Evolutionary conservation across 92 coral and sea anemone species (phyloP), one percentile per base, ranked within the genome.

Genomic region (Porites evermanni): DNA sequence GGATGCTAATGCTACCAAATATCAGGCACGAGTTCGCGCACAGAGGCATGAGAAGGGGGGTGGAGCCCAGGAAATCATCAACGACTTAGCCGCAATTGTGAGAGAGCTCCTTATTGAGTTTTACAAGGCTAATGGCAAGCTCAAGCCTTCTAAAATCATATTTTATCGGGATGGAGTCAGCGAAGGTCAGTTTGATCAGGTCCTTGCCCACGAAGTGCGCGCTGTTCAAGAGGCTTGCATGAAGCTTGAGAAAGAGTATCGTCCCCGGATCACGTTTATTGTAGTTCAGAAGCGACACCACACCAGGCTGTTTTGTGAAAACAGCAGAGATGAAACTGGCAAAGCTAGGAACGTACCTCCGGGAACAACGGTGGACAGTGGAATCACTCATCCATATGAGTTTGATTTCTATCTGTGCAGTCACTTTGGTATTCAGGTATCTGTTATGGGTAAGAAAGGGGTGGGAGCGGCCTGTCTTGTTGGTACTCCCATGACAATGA

Each of bases 251-350:
- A n/a, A n/a, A n/a, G n/a, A n/a, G n/a, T n/a, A n/a, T n/a, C 93
- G 84, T n/a, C 98, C 98, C 0, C 88, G 89, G 18, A 96, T 96
- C 38, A 96, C 98, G 1, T 96, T 96, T 67, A 64, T 94, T 14
- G 98, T 96, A 68, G 98, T 96, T 8, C 98, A 96, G 77, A 96
- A 96, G 72, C 91, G 98, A 51, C 98, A 96, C 38, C 98, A 96
- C 75, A 94, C 98, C 0, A 91, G 98, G 52, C 72, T 96, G 58
- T 96, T 96, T 64, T 92, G 96, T 76, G 89, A 74, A 2, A 86
- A 96, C 52, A 75, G 69, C 59, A 88, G 79, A 80, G 98, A 96
- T 47, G 87, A 84, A 85, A 86, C 93, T 12, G 98, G 98, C 1
- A 88, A 59, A 73, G 81, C 84, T 11, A 85, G 87, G 5, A 96